Evolutionary conservation across 2,797 vertebrate genomes (phyloP), one percentile per base, ranked within the genome.

Genomic region (Molossus alvarezi): DNA sequence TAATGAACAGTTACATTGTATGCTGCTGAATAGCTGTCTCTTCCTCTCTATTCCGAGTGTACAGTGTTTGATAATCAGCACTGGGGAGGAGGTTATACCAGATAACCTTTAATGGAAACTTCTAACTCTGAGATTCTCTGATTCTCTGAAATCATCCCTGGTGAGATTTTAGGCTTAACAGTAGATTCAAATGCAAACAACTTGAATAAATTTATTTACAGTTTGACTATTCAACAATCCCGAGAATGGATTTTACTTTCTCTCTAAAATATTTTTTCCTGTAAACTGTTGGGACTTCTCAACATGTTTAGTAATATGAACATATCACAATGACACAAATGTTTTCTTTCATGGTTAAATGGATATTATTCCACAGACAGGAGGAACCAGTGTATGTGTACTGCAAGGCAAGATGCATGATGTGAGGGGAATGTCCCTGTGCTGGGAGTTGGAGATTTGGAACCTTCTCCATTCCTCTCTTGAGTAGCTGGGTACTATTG

Each of bases 121-220:
- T 90, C n/a, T 41, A 79, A 45, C 10, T 88, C 57, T 58, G 37
- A 81, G 45, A 92, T 65, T 67, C 53, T 62, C 17, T 82, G 33
- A 83, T 75, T 90, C n/a, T 90, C 37, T 80, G n/a, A 92, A 92
- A 94, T 79, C 12, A 82, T 75, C 14, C 25, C 41, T 72, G 7
- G 55, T 88, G 48, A 53, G n/a, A 79, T 85, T 96, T 95, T 90
- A 82, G 18, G 21, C 6, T 94, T 95, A 91, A 76, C 1, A 79
- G 29, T 53, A 91, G 53, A 94, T 90, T 95, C 57, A 95, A 93
- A 94, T 84, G 20, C n/a, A 94, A 97, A 69, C 33, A 91, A 20
- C 11, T 14, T 72, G 45, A 87, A 55, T 93, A 86, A 55, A 86
- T 89, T 91, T 77, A 69, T 27, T 55, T 81, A n/a, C 0, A 55